Evolutionary conservation across 2,113 vertebrate genomes (phyloP).

Genomic region (Condylura cristata): DNA sequence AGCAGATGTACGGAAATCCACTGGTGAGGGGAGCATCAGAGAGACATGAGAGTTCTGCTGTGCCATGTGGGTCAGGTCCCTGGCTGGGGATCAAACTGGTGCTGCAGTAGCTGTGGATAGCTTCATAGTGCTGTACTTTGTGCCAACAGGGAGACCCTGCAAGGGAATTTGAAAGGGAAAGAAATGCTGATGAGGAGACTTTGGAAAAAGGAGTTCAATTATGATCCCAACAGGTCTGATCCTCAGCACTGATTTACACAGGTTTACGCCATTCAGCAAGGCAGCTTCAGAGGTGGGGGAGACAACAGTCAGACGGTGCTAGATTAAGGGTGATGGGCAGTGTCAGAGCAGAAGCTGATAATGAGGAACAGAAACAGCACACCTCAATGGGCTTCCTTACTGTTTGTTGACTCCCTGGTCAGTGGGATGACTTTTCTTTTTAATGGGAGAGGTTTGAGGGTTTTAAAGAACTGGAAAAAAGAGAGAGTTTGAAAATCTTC

Average conservation of each 20-base stretch:
- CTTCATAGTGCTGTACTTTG: neutral
- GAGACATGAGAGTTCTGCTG: no score
- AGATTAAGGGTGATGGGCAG: neutral
- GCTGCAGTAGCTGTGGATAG: no score
- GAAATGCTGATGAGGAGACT: neutral
- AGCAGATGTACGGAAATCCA: no score
- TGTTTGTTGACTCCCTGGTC: neutral
- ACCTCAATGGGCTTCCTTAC: neutral
- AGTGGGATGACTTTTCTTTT: neutral
- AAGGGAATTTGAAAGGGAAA: neutral
- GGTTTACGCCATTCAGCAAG: fast-evolving
- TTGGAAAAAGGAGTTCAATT: neutral
- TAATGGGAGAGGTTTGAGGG: neutral
- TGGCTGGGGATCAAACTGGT: no score
- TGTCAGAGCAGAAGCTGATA: neutral
- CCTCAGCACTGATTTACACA: neutral
- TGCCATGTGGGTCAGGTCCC: no score
- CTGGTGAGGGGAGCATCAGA: no score
- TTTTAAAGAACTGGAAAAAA: neutral
- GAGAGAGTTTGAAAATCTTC: no score
- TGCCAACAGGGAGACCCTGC: no score
- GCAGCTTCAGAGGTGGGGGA: fast-evolving
- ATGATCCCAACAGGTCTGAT: neutral
- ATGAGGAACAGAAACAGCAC: fast-evolving
- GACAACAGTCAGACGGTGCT: neutral